These are phyloP conservation scores for Zaprionus ghesquierei DNA, from an alignment of 1,140 invertebrate genomes.

Conservation along the genomic window DNA sequence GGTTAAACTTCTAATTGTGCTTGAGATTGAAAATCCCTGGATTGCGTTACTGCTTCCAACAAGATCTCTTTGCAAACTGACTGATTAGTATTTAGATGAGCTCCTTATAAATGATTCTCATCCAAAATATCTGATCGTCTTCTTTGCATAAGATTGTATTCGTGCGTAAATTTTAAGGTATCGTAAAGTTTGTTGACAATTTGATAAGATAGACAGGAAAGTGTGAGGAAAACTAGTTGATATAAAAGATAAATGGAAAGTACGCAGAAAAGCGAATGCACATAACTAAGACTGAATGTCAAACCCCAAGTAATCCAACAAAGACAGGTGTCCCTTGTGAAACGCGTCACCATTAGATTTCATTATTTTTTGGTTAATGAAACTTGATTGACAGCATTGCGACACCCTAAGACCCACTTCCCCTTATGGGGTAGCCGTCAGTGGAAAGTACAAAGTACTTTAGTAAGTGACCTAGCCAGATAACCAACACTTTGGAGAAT, in stretches of 20 bases:
- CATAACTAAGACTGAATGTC: background rate
- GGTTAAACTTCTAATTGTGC: background rate
- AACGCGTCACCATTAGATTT: background rate
- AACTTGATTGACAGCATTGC: slow-evolving; percentile 20
- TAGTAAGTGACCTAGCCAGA: background rate
- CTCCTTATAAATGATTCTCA: slow-evolving; percentile 21
- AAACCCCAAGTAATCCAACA: background rate
- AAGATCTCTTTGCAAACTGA: slow-evolving; percentile 19
- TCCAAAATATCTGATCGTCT: background rate
- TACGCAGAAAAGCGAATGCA: background rate
- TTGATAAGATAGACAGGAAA: slow-evolving; percentile 18
- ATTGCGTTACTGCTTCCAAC: slow-evolving; percentile 4
- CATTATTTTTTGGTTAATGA: background rate
- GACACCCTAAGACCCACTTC: background rate
- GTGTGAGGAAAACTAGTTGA: background rate
- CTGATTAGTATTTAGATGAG: background rate
- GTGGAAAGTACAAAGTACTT: background rate
- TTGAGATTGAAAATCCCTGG: background rate
- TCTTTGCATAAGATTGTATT: background rate
- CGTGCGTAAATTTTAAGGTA: background rate
- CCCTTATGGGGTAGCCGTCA: background rate
- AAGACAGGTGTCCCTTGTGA: background rate
- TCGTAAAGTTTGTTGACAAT: background rate
- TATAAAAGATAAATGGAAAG: background rate
- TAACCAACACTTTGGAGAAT: background rate